Conservation (phyloP, 2,888 invertebrate genomes). For the Exephanes ischioxanthus region DNA sequence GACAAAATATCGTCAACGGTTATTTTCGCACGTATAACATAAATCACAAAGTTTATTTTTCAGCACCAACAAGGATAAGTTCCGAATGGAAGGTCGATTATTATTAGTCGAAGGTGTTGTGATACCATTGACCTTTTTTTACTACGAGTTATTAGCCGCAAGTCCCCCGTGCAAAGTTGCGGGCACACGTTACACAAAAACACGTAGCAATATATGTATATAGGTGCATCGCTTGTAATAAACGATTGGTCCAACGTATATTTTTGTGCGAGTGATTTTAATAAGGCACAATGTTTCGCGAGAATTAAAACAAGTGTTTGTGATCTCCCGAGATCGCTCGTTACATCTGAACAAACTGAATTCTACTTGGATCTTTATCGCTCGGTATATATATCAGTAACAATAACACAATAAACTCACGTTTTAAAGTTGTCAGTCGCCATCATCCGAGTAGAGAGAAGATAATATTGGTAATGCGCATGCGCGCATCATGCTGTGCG, state of each 20-base stretch:
- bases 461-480: conserved; percentile 76
- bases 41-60: background rate
- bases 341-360: background rate
- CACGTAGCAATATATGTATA: conserved; percentile 11
- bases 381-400: conserved; percentile 71
- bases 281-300: conserved; percentile 1
- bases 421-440: conserved; percentile 84
- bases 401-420: conserved; percentile 80
- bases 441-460: conserved; percentile 80
- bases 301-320: background rate
- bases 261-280: conserved; percentile 48
- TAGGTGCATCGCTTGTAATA: conserved; percentile 39
- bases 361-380: background rate
- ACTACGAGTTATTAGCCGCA: background rate
- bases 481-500: conserved; percentile 76
- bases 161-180: conserved; percentile 29
- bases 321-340: background rate
- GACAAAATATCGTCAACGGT: background rate
- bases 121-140: background rate
- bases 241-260: conserved; percentile 58
- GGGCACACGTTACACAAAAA: conserved; percentile 12
- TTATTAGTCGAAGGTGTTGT: background rate
- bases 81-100: background rate
- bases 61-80: background rate
- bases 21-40: conserved; percentile 1